These are phyloP conservation scores for Saimiri boliviensis DNA, from an alignment of 2,113 vertebrate species.

Conservation along the genomic window DNA sequence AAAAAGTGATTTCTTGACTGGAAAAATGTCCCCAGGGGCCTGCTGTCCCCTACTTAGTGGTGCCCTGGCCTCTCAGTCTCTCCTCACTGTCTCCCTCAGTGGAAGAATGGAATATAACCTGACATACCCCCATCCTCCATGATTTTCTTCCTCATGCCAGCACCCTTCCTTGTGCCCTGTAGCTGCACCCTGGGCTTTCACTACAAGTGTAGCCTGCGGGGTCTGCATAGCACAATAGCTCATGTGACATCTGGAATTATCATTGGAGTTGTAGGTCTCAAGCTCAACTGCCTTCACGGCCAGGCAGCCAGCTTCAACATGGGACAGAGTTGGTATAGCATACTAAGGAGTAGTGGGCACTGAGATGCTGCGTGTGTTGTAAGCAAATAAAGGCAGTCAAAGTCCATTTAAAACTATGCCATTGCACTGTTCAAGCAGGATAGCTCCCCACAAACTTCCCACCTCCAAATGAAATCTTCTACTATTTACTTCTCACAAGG, in stretches of 20 bases:
- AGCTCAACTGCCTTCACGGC: not conserved
- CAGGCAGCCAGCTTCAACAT: not conserved
- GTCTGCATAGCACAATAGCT: not conserved
- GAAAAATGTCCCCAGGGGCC: not conserved
- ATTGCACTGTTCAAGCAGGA: not conserved
- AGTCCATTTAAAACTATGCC: conserved; percentile 16
- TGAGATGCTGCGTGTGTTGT: not conserved
- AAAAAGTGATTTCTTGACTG: not conserved
- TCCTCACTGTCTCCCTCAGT: not conserved
- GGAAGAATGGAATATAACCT: not conserved
- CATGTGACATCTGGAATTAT: not conserved
- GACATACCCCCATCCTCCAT: not conserved
- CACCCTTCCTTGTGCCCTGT: not conserved
- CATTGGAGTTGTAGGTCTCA: not conserved
- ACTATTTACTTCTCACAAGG: conserved; percentile 29
- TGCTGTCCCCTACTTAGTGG: not conserved
- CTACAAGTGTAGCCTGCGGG: not conserved
- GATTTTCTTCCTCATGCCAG: not conserved
- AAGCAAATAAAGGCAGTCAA: conserved; percentile 38
- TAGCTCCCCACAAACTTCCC: conserved; percentile 8
- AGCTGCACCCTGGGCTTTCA: not conserved
- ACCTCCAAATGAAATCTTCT: not conserved
- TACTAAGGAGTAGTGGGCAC: not conserved
- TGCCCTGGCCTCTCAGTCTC: not conserved
- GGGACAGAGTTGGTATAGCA: not conserved